Evolutionary conservation across 2,888 invertebrate genomes (phyloP).

Genomic region (Agrochola litura): DNA sequence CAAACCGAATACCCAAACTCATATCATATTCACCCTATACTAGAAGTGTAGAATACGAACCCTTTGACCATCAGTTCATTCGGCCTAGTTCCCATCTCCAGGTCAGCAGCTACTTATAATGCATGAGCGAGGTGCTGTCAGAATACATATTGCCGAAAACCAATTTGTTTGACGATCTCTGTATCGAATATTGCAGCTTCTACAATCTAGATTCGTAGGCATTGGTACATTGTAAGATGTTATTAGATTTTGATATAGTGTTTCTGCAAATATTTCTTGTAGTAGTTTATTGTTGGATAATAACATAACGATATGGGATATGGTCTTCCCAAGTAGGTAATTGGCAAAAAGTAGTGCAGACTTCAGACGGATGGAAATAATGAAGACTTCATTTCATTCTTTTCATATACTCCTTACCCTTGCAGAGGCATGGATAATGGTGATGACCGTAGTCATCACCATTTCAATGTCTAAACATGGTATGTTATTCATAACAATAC

Average conservation of each 20-base stretch:
- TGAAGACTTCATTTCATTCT: not conserved
- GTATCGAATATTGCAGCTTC: conserved; percentile 50
- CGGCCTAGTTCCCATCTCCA: conserved; percentile 57
- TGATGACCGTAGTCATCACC: too few species aligned
- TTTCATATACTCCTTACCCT: not conserved
- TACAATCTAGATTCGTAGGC: conserved; percentile 22
- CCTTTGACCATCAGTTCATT: conserved; percentile 57
- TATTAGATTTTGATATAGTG: conserved; percentile 22
- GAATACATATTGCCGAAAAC: conserved; percentile 73
- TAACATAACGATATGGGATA: not conserved
- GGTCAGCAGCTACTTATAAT: conserved; percentile 76
- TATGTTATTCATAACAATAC: not conserved
- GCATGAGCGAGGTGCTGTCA: conserved; percentile 73
- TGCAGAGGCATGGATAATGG: too few species aligned
- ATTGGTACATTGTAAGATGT: conserved; percentile 33
- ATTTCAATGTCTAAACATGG: not conserved
- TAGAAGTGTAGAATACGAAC: conserved; percentile 39
- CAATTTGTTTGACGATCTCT: conserved; percentile 71
- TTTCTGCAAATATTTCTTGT: not conserved
- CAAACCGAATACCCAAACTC: conserved; percentile 12
- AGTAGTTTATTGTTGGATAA: not conserved
- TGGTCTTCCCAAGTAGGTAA: not conserved
- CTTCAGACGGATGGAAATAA: not conserved
- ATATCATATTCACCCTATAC: conserved; percentile 42
- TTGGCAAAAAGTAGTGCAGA: not conserved